Evolutionary conservation across 2,888 invertebrate species (phyloP).

Genomic region (Drosophila emarginata): DNA sequence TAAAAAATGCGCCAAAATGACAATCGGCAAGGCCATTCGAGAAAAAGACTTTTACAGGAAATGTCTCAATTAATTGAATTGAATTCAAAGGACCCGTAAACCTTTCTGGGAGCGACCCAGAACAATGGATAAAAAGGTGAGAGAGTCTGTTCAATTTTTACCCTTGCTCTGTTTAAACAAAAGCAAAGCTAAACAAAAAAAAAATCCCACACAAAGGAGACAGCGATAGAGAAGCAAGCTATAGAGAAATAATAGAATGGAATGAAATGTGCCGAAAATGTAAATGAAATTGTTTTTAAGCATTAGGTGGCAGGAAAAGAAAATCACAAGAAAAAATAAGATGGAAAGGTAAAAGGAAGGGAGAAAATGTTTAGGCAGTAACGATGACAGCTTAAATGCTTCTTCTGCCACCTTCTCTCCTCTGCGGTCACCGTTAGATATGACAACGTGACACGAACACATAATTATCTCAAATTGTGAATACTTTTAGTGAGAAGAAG

Average conservation of each 20-base stretch:
- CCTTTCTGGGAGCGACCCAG: conserved; percentile 8
- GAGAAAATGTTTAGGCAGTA: conserved; percentile 13
- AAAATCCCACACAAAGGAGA: conserved; percentile 23
- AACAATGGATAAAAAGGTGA: conserved; percentile 7
- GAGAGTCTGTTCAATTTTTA: not conserved
- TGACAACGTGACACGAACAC: conserved; percentile 8
- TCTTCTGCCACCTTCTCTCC: conserved; percentile 11
- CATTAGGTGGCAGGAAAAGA: conserved; percentile 37
- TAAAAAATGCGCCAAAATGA: conserved; percentile 2
- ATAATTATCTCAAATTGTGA: not conserved
- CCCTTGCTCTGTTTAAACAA: conserved; percentile 3
- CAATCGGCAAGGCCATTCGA: conserved; percentile 4
- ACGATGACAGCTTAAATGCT: conserved; percentile 6
- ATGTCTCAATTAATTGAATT: conserved; percentile 53
- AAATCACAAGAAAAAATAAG: conserved; percentile 43
- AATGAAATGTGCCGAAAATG: conserved; percentile 48
- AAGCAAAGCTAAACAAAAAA: not conserved
- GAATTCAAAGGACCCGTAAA: conserved; percentile 20
- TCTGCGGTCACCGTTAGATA: not conserved
- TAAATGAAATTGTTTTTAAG: conserved; percentile 54
- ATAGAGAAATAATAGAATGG: conserved; percentile 16
- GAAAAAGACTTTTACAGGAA: conserved; percentile 6
- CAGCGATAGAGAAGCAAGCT: not conserved
- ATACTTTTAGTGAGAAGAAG: not conserved
- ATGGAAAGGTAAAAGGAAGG: conserved; percentile 14